Evolutionary conservation across 1,140 invertebrate species (phyloP), one percentile per base, ranked within the genome.

Genomic region (Drosophila ficusphila): DNA sequence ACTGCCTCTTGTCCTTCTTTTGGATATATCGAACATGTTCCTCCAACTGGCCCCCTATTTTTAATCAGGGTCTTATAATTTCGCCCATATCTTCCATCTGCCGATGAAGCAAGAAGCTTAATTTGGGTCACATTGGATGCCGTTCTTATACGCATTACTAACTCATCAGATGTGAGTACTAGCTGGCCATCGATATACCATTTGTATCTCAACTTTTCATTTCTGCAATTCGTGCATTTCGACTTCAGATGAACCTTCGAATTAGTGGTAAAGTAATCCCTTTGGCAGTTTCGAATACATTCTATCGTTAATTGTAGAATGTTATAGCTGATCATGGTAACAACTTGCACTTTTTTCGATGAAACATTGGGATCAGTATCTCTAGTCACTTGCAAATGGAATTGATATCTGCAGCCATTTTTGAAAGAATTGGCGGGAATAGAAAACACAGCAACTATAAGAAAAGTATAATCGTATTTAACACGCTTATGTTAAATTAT

Each of bases 131-230:
- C 16, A 2, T 48, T 31, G 2, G 8, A 8, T 11, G 9, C 9
- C 4, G 34, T 27, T 0, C 29, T 7, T 18, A 58, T 18, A 14
- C 34, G 2, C 11, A 68, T 23, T 1, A n/a, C n/a, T 8, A 81
- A n/a, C 3, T 29, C 4, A 6, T 23, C 16, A 0, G 6, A 5
- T 0, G 2, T 58, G 0, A 46, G 18, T 9, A 42, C 7, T 0
- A 11, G 7, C n/a, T 49, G 25, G 1, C 34, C 39, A 18, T 54
- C 38, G 3, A 82, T 18, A 34, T 23, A 46, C 78, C 78, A 81
- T 2, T 36, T 9, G n/a, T 57, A 67, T 0, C 4, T 23, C 2
- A 27, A 0, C 4, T n/a, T 4, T 4, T 6, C 1, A 0, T 2
- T 21, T 3, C 7, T 33, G 18, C 77, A 81, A n/a, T 81, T 38